These are phyloP conservation scores for Sebastes wilsoni DNA, from an alignment of 2,797 vertebrate genomes.

Conservation along the genomic window DNA sequence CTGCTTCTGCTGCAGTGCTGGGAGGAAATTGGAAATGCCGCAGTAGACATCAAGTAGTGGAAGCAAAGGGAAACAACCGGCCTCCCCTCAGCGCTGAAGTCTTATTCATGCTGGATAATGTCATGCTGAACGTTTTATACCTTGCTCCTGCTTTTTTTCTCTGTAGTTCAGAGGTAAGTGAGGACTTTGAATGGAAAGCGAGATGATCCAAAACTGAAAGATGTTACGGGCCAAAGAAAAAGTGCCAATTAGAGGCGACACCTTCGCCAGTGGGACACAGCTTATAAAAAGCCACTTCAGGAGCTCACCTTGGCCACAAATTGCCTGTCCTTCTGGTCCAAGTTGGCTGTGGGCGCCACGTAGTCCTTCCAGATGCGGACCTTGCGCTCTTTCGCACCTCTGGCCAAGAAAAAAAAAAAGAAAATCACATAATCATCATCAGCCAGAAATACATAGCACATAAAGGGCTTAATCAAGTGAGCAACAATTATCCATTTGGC, in stretches of 20 bases:
- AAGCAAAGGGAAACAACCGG: not conserved
- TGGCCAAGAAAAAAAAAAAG: conserved; percentile 51
- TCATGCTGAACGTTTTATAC: conserved; percentile 6
- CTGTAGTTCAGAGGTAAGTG: not conserved
- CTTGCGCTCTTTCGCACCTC: conserved; percentile 95
- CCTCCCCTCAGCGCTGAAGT: not conserved
- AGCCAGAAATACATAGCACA: conserved; percentile 1
- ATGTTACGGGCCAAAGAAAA: not conserved
- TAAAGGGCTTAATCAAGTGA: conserved; percentile 9
- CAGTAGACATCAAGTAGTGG: conserved; percentile 19
- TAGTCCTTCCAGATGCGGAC: conserved; percentile 98
- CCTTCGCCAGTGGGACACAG: not conserved
- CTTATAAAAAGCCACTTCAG: conserved; percentile 14
- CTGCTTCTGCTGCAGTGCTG: conserved; percentile 23
- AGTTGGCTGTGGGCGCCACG: conserved; percentile 94
- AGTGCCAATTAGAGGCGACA: not conserved
- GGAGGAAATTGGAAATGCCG: conserved; percentile 40
- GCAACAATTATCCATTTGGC: conserved; percentile 19
- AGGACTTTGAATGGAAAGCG: not conserved
- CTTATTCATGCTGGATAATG: conserved; percentile 6
- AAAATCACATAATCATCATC: conserved; percentile 19
- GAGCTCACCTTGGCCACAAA: conserved; percentile 94
- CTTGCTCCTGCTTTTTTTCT: not conserved
- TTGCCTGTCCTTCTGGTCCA: conserved; percentile 97
- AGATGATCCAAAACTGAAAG: conserved; percentile 3